Evolutionary conservation across 2,888 invertebrate species (phyloP).

Genomic region (Acanthosepion esculentum): DNA sequence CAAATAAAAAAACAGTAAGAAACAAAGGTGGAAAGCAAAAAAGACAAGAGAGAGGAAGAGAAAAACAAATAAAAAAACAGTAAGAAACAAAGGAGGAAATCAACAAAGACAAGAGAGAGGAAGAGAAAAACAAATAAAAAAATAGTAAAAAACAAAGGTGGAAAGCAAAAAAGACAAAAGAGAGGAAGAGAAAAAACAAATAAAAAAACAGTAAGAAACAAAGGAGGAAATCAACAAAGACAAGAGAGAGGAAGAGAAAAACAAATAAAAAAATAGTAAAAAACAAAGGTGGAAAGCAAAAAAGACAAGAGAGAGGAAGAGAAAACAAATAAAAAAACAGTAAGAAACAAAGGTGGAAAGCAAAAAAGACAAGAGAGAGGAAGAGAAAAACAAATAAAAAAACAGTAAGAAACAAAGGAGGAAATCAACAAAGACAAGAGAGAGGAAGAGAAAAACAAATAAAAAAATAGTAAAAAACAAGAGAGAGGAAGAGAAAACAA

Average conservation of each 20-base stretch:
- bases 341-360: background rate
- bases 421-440: background rate
- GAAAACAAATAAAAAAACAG: background rate
- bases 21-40: background rate
- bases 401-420: background rate
- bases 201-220: fast-evolving
- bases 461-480: background rate
- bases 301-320: background rate
- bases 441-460: background rate
- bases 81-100: background rate
- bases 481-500: background rate
- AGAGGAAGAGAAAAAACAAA: background rate
- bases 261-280: background rate
- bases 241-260: background rate
- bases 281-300: background rate
- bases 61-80: background rate
- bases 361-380: background rate
- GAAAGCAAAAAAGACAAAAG: background rate
- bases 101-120: background rate
- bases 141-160: background rate
- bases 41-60: background rate
- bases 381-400: background rate
- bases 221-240: background rate
- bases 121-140: background rate
- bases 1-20: background rate